Percentiles rank a stretch among this genome's conserved stretches.
These are phyloP conservation scores for Drosophila anceps DNA, from an alignment of 2,888 invertebrate species.

Conservation along the genomic window DNA sequence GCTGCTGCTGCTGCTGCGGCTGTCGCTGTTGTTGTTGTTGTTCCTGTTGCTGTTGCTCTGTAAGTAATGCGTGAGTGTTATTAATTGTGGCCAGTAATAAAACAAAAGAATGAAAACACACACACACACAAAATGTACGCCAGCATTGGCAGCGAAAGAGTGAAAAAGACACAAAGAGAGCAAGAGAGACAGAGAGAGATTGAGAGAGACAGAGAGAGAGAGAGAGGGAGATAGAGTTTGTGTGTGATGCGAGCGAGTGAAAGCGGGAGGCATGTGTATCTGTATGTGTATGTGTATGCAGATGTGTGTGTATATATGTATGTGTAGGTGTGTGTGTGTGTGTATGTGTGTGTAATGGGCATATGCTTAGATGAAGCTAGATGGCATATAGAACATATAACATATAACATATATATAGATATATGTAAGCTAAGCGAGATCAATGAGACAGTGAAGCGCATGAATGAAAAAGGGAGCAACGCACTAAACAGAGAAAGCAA, in stretches of 20 bases:
- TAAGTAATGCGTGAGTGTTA: slow-evolving; percentile 26
- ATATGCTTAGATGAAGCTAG: slow-evolving; percentile 11
- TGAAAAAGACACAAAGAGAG: slow-evolving; percentile 30
- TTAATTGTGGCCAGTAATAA: slow-evolving; percentile 16
- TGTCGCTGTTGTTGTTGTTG: not conserved
- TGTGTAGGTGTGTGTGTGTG: slow-evolving; percentile 1
- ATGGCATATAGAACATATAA: not conserved
- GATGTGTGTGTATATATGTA: not conserved
- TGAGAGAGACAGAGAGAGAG: slow-evolving; percentile 15
- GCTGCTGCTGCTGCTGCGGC: slow-evolving; percentile 21
- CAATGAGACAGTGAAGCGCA: slow-evolving; percentile 6
- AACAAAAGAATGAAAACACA: slow-evolving; percentile 34
- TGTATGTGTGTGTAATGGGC: slow-evolving; percentile 14
- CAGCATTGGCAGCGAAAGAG: slow-evolving; percentile 42
- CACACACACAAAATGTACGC: slow-evolving; percentile 52
- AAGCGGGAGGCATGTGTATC: not conserved
- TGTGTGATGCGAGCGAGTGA: slow-evolving; percentile 12
- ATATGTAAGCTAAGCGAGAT: slow-evolving; percentile 4
- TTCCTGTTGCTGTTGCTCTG: slow-evolving; percentile 54
- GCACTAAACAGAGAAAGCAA: slow-evolving; percentile 2
- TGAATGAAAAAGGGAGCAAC: slow-evolving; percentile 2
- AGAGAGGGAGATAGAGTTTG: not conserved
- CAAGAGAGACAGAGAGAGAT: slow-evolving; percentile 19
- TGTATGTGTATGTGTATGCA: not conserved
- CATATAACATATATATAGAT: not conserved